Conservation (phyloP, 1,140 invertebrate genomes). For the Rhysida immarginata region DNA sequence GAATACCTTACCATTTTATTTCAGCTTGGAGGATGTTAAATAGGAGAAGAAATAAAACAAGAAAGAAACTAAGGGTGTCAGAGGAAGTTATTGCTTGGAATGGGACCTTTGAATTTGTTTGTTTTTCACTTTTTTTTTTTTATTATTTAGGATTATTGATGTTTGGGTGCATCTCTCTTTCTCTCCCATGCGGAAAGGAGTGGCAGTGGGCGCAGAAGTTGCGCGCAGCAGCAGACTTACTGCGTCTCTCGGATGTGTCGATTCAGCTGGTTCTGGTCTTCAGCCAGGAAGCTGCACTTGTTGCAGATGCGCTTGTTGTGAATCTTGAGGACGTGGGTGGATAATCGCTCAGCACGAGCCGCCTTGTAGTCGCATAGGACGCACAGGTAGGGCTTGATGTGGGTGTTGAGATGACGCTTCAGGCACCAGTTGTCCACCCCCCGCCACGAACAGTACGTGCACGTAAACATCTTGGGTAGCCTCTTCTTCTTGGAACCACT, state of each 20-base stretch:
- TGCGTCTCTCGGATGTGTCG: constrained; percentile 48
- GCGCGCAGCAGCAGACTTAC: no score
- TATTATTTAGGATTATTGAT: no score
- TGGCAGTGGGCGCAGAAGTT: no score
- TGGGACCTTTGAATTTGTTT: no score
- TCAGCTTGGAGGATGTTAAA: no score
- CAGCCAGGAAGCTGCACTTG: constrained; percentile 67
- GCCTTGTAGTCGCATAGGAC: constrained; percentile 81
- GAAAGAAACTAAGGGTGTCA: no score
- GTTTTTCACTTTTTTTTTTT: no score
- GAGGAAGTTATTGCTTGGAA: no score
- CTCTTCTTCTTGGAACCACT: constrained; percentile 22
- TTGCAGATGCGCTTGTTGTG: constrained; percentile 77
- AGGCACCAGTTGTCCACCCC: constrained; percentile 88
- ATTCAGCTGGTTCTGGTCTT: constrained; percentile 56
- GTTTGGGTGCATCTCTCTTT: no score
- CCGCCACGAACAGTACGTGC: constrained; percentile 75
- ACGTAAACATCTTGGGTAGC: constrained; percentile 48
- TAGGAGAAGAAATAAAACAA: no score
- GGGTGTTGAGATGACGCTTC: constrained; percentile 78
- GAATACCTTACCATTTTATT: no score
- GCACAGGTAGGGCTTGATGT: constrained; percentile 77
- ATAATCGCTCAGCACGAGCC: constrained; percentile 62
- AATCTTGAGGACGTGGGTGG: constrained; percentile 75
- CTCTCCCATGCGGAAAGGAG: no score